These are phyloP conservation scores for Charaxes varanes DNA, from an alignment of 1,140 invertebrate species.

Conservation along the genomic window DNA sequence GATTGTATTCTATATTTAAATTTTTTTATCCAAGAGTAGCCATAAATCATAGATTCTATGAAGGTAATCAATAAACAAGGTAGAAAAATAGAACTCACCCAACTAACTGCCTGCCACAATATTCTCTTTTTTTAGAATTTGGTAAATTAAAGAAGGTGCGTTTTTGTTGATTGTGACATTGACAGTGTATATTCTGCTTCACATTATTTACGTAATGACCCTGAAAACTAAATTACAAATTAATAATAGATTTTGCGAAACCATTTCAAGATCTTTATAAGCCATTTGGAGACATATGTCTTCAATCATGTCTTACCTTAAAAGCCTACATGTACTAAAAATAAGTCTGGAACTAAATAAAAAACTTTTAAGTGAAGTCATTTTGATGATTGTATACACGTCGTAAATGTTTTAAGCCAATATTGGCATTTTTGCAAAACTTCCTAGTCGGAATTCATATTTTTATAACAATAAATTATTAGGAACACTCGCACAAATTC, in stretches of 20 bases:
- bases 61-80: neutral
- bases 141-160: slow-evolving; percentile 60
- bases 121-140: slow-evolving; percentile 73
- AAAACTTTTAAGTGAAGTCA: slow-evolving; percentile 10
- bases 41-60: too few species aligned
- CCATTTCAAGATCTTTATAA: too few species aligned
- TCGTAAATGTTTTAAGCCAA: too few species aligned
- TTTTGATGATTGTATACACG: slow-evolving; percentile 4
- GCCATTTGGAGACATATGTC: too few species aligned
- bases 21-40: too few species aligned
- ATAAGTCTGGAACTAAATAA: neutral
- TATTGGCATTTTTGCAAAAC: too few species aligned
- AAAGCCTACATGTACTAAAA: neutral
- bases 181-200: slow-evolving; percentile 33
- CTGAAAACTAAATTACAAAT: slow-evolving; percentile 46
- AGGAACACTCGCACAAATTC: too few species aligned
- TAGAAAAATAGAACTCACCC: slow-evolving; percentile 73
- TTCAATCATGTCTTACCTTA: too few species aligned
- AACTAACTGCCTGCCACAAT: slow-evolving; percentile 81
- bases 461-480: too few species aligned
- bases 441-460: too few species aligned
- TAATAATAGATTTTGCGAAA: too few species aligned
- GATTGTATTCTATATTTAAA: too few species aligned
- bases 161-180: slow-evolving; percentile 44
- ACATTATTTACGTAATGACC: slow-evolving; percentile 66